Percentiles rank a stretch among this genome's conserved stretches.
These are phyloP conservation scores for Oscheius sp. DNA, from an alignment of 2,888 invertebrate species.

Conservation along the genomic window DNA sequence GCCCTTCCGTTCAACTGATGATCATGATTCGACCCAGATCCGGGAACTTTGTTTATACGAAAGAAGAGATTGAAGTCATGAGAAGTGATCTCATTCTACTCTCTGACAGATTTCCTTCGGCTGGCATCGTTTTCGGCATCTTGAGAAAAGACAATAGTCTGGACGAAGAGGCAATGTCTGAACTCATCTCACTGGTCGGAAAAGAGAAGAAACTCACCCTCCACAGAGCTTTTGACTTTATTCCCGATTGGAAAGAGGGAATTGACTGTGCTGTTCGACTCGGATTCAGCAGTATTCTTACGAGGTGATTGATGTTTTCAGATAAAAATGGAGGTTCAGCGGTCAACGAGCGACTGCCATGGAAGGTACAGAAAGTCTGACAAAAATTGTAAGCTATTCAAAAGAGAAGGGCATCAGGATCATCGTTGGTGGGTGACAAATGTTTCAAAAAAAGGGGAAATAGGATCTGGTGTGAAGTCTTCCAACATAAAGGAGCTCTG, in stretches of 20 bases:
- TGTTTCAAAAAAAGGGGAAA: not conserved
- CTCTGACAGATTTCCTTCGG: constrained; percentile 12
- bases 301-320: constrained; percentile 39
- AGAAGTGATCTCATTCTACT: constrained; percentile 39
- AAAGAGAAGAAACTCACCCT: constrained; percentile 40
- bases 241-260: constrained; percentile 46
- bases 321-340: constrained; percentile 29
- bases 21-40: constrained; percentile 54
- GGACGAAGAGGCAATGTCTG: constrained; percentile 42
- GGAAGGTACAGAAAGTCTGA: constrained; percentile 49
- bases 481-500: constrained; percentile 14
- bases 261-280: constrained; percentile 46
- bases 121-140: constrained; percentile 58
- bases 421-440: constrained; percentile 29
- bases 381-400: constrained; percentile 43
- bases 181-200: constrained; percentile 42
- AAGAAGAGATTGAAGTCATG: constrained; percentile 34
- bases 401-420: constrained; percentile 40
- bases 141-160: constrained; percentile 41
- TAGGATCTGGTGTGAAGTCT: constrained; percentile 38
- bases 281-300: constrained; percentile 55
- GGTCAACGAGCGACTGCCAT: constrained; percentile 52
- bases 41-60: constrained; percentile 54
- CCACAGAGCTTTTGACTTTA: constrained; percentile 55
- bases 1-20: constrained; percentile 38